Conservation (phyloP, 2,113 vertebrate genomes). For the Orientallactaga bullata region DNA sequence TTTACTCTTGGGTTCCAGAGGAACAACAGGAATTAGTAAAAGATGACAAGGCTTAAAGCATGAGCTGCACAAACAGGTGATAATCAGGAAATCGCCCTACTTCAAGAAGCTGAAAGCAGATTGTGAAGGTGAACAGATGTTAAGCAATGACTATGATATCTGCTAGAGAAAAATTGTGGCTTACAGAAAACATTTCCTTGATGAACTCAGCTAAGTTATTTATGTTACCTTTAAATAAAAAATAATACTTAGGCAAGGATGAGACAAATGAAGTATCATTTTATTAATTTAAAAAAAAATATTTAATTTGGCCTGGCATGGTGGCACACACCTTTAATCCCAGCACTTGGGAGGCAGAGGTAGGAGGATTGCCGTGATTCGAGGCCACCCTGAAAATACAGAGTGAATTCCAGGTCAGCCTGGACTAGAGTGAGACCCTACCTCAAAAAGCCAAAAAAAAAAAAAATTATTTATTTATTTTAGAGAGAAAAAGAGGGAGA, state of each 20-base stretch:
- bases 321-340: no score
- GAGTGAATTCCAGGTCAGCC: no score
- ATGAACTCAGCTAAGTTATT: background rate
- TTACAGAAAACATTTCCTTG: background rate
- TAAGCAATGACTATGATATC: slow-evolving; percentile 19
- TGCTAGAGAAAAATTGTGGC: background rate
- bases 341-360: no score
- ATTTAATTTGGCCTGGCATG: no score
- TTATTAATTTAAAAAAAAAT: no score
- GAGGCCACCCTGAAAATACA: no score
- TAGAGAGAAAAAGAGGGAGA: background rate
- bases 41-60: slow-evolving; percentile 49
- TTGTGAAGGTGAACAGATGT: slow-evolving; percentile 46
- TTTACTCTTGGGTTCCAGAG: slow-evolving; percentile 33
- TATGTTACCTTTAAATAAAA: slow-evolving; percentile 14
- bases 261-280: background rate
- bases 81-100: slow-evolving; percentile 45
- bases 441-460: no score
- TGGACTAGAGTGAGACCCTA: no score
- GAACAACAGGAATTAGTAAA: slow-evolving; percentile 37
- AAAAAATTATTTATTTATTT: no score
- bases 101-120: slow-evolving; percentile 43
- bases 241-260: background rate
- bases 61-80: slow-evolving; percentile 14
- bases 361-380: no score